Evolutionary conservation across 2,113 vertebrate genomes (phyloP), one percentile per base, ranked within the genome.

Genomic region (Apodemus sylvaticus): DNA sequence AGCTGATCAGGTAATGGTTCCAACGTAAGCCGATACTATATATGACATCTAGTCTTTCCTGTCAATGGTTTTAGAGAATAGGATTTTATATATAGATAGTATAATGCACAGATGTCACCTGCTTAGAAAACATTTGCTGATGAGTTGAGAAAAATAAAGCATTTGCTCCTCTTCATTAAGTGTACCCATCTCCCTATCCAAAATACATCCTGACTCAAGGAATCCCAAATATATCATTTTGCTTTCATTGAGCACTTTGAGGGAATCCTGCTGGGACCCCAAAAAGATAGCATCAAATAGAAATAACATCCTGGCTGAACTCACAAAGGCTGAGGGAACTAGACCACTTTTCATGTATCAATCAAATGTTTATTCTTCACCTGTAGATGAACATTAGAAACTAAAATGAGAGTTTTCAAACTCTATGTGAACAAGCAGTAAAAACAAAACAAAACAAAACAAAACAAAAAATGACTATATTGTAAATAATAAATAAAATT

Each of bases 231-330:
- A 87, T 90, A 92, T 87, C 60, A 92, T 94, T 55, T 96, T 94
- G 81, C 87, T 92, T 97, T 94, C 64, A 93, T 29, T 85, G 62
- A 93, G 22, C 1, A 64, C 48, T 94, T 92, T 93, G 76, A 96
- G 77, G 53, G 60, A 92, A 95, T 90, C 24, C 76, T 94, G 39
- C 71, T 90, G 86, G 31, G 26, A 77, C 48, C 34, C 64, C 34
- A 93, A 88, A 17, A 93, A 92, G 79, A 86, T 22, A 90, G 24
- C 24, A 94, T 95, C 76, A 93, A 55, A 86, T 12, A 93, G 34
- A 90, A 97, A 93, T 88, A 88, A 82, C 71, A 92, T 55, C 19
- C 31, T 85, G 24, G 31, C 19, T 95, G 71, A 93, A 92, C 36
- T 90, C 79, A 95, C 83, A 96, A 24, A 94, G 17, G 16, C 55